phyloP scores from a whole-genome alignment of 2,113 vertebrate genomes.

The Paralichthys olivaceus region DNA sequence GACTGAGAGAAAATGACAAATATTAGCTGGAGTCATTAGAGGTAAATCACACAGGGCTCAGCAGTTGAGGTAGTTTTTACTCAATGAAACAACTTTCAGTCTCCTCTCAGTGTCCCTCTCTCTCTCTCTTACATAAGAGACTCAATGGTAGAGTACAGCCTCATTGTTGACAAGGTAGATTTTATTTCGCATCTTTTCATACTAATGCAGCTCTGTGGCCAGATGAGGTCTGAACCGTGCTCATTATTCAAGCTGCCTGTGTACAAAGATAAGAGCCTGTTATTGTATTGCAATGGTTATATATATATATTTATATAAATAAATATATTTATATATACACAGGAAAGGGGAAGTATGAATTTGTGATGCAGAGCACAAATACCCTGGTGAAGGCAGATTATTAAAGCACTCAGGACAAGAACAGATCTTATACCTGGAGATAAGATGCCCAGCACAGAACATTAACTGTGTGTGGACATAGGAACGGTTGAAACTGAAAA shows the following conservation, averaged over 20 bases:
- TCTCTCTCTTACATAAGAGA: not conserved
- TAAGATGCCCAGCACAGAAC: not conserved
- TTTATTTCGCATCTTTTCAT: conserved; percentile 1
- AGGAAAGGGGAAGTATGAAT: not conserved
- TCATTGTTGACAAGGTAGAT: not conserved
- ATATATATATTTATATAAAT: not conserved
- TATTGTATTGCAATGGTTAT: not conserved
- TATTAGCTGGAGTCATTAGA: too few relatives aligned
- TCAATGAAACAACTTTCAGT: too few relatives aligned
- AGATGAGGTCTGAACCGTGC: not conserved
- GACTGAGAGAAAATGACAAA: too few relatives aligned
- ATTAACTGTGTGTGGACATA: conserved; percentile 20
- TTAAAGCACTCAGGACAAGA: not conserved
- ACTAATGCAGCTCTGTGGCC: not conserved
- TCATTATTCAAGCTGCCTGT: conserved; percentile 25
- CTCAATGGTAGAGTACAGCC: not conserved
- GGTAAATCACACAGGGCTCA: too few relatives aligned
- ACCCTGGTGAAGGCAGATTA: not conserved
- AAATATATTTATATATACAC: not conserved
- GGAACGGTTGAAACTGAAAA: not conserved
- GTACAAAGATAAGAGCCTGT: conserved; percentile 30
- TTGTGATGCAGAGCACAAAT: not conserved
- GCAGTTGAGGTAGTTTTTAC: too few relatives aligned
- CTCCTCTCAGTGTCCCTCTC: not conserved
- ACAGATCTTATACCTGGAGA: not conserved